A percentile compares a stretch with the other conserved stretches of the same genome.
These are phyloP conservation scores for Triplophysa siluroides DNA, from an alignment of 2,113 vertebrate genomes.

Conservation along the genomic window DNA sequence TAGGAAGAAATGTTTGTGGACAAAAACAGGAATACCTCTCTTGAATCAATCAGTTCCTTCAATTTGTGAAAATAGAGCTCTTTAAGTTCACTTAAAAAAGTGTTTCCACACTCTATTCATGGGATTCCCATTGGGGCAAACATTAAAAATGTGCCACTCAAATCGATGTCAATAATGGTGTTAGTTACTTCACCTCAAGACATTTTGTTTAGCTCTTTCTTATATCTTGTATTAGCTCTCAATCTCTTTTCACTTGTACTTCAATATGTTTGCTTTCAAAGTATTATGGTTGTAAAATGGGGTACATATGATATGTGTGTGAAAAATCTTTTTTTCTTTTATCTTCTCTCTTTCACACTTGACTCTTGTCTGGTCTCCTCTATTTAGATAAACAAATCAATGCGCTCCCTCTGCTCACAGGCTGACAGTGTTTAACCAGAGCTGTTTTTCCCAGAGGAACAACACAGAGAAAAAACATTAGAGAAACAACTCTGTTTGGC, in stretches of 20 bases:
- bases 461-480: neutral
- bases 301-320: neutral
- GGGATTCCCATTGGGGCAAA: neutral
- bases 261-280: neutral
- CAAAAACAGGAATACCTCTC: neutral
- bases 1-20: no score
- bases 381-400: slow-evolving; percentile 13
- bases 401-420: neutral
- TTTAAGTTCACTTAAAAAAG: no score
- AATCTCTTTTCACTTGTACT: no score
- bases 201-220: neutral
- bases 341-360: neutral
- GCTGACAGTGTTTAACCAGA: neutral
- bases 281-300: neutral
- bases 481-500: neutral
- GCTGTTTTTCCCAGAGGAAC: neutral
- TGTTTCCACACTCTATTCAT: no score
- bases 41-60: slow-evolving; percentile 9
- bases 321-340: neutral
- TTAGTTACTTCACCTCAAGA: neutral
- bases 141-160: neutral
- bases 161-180: neutral
- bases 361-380: neutral
- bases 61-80: no score
- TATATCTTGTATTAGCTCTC: neutral